Evolutionary conservation across 2,888 invertebrate species (phyloP).

Genomic region (Pachymerium ferrugineum): DNA sequence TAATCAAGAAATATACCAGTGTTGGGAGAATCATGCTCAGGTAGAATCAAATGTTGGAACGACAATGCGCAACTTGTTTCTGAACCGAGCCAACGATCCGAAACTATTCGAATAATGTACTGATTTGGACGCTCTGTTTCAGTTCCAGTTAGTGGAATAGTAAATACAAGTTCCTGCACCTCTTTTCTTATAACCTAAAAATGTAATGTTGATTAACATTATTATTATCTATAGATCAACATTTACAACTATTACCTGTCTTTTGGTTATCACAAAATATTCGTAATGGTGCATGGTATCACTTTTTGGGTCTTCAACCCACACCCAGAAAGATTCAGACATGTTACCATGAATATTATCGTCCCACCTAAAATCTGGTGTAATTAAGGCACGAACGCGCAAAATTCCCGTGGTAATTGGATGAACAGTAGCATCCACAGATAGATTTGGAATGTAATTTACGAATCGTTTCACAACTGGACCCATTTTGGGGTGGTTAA

Average conservation of each 20-base stretch:
- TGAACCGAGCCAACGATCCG: conserved; percentile 74
- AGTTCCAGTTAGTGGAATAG: conserved; percentile 88
- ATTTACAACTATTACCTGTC: conserved; percentile 67
- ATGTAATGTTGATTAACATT: conserved; percentile 41
- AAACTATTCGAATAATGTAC: conserved; percentile 79
- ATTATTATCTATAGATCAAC: not conserved
- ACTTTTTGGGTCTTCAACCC: conserved; percentile 93
- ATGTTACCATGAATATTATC: conserved; percentile 81
- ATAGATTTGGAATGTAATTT: conserved; percentile 75
- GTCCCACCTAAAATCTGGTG: conserved; percentile 74
- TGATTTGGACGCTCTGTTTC: conserved; percentile 53
- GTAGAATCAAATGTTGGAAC: conserved; percentile 82
- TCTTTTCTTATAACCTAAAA: conserved; percentile 64
- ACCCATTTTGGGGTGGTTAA: conserved; percentile 72
- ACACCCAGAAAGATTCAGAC: conserved; percentile 90
- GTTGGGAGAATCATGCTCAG: conserved; percentile 84
- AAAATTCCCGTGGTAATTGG: conserved; percentile 93
- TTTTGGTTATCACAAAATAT: conserved; percentile 74
- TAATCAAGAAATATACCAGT: conserved; percentile 57
- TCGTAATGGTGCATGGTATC: conserved; percentile 96
- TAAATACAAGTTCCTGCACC: conserved; percentile 81
- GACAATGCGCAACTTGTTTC: conserved; percentile 52
- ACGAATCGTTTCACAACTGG: conserved; percentile 73
- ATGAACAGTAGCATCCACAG: conserved; percentile 77
- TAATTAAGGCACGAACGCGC: conserved; percentile 71